Evolutionary conservation across 2,113 vertebrate species (phyloP), one percentile per base, ranked within the genome.

Genomic region (Myotis davidii): DNA sequence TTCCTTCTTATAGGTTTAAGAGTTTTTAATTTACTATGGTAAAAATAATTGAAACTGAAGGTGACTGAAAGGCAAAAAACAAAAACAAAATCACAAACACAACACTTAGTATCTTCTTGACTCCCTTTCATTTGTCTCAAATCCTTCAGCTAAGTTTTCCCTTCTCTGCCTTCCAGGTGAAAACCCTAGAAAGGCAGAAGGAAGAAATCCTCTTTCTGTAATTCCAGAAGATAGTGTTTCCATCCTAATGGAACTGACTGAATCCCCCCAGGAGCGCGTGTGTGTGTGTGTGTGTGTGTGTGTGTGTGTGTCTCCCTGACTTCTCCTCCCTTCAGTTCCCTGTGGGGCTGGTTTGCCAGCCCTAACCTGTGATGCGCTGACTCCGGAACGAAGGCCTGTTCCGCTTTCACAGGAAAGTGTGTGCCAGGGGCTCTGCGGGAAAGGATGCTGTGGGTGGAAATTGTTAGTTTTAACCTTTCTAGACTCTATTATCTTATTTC

Each of bases 381-480:
- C 6, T 0, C 25, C 2, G 6, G 52, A 54, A 16, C 2, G 6
- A 13, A 29, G 59, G 23, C 50, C 65, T 16, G 9, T 32, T 76
- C 39, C 27, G 25, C 9, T 6, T 79, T 76, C 52, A 37, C 8
- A 20, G 81, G 42, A 56, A 73, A 77, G n/a, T 78, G 59, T 85
- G 83, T 34, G 37, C 16, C 11, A 0, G 9, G n/a, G 32, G 42
- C 48, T 92, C 92, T 95, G 70, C 0, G 12, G 93, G 56, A 34
- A 87, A 95, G 76, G 97, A 82, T 95, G 74, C 42, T 94, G 85
- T 94, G 86, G 70, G 96, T 85, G 52, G 92, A 95, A 91, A 73
- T 42, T 76, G 85, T 94, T 89, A 93, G 61, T 96, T 96, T 95
- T 88, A 91, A 94, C 48, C 90, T 94, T 96, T 91, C 34, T 89